Percentiles rank a stretch among this genome's conserved stretches.
Evolutionary conservation across 2,797 vertebrate species (phyloP).

Genomic region (Tenualosa thibaudeaui): DNA sequence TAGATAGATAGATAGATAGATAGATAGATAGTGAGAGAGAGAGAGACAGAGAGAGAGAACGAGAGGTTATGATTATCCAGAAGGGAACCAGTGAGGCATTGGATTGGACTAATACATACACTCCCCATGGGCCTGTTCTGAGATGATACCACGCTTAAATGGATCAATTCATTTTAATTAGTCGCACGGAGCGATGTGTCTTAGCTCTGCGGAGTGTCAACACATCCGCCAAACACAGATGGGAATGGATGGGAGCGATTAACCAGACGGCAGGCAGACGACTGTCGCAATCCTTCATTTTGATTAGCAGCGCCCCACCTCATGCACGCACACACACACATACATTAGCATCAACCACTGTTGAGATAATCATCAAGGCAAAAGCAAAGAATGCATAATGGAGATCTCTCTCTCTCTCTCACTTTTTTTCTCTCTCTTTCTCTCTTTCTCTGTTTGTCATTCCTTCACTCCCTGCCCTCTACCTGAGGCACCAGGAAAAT

Average conservation of each 20-base stretch:
- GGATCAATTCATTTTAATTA: constrained; percentile 77
- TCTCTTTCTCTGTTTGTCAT: neutral
- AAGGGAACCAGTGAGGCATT: constrained; percentile 60
- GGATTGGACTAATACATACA: constrained; percentile 66
- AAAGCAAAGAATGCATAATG: neutral
- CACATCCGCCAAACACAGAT: constrained; percentile 66
- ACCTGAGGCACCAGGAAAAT: neutral
- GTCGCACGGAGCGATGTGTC: constrained; percentile 69
- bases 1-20: neutral
- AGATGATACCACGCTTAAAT: constrained; percentile 72
- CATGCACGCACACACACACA: neutral
- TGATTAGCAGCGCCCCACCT: constrained; percentile 58
- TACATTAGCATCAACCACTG: neutral
- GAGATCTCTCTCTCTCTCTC: neutral
- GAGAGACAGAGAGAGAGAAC: constrained; percentile 3
- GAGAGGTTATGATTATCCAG: constrained; percentile 52
- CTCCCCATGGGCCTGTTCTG: constrained; percentile 70
- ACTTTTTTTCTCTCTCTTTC: neutral
- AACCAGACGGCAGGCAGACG: constrained; percentile 58
- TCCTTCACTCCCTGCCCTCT: neutral
- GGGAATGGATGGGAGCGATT: constrained; percentile 67
- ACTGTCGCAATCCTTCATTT: constrained; percentile 71
- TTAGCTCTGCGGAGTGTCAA: constrained; percentile 66
- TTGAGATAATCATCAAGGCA: constrained; percentile 1
- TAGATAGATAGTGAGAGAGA: neutral